phyloP scores from a whole-genome alignment of 2,888 invertebrate species.

The Heterodera filipjevi region DNA sequence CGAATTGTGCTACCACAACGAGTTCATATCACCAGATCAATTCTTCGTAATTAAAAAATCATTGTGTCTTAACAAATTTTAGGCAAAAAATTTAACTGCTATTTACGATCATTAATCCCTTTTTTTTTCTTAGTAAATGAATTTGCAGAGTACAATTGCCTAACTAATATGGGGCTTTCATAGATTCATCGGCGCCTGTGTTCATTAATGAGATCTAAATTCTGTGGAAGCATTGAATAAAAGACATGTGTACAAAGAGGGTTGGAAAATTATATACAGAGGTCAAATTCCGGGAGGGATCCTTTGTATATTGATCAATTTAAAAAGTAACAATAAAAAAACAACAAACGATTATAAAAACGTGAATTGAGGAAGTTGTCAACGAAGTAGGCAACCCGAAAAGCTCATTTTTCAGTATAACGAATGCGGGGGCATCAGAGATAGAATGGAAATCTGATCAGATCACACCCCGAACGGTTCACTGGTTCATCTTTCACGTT shows the following conservation, averaged over 20 bases:
- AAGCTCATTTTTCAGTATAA: not conserved
- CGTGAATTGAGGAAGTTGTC: not conserved
- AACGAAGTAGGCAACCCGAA: conserved; percentile 7
- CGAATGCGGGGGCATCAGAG: not conserved
- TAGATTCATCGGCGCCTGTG: not conserved
- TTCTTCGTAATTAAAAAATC: too few relatives aligned
- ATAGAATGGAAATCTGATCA: not conserved
- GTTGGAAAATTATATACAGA: not conserved
- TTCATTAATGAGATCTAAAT: conserved; percentile 5
- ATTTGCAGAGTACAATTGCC: not conserved
- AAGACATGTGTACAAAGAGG: not conserved
- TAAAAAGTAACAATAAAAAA: not conserved
- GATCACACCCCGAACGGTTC: not conserved
- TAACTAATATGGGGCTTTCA: not conserved
- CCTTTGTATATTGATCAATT: not conserved
- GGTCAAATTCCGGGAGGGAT: not conserved
- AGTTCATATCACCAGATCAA: not conserved
- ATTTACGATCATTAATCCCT: not conserved
- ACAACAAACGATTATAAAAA: not conserved
- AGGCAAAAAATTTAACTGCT: too few relatives aligned
- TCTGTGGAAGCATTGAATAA: not conserved
- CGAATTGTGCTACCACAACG: too few relatives aligned
- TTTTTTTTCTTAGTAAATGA: too few relatives aligned
- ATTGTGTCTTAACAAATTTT: too few relatives aligned
- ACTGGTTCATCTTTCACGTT: not conserved